phyloP scores from a whole-genome alignment of 2,888 invertebrate genomes.

The Rosalia funebris region DNA sequence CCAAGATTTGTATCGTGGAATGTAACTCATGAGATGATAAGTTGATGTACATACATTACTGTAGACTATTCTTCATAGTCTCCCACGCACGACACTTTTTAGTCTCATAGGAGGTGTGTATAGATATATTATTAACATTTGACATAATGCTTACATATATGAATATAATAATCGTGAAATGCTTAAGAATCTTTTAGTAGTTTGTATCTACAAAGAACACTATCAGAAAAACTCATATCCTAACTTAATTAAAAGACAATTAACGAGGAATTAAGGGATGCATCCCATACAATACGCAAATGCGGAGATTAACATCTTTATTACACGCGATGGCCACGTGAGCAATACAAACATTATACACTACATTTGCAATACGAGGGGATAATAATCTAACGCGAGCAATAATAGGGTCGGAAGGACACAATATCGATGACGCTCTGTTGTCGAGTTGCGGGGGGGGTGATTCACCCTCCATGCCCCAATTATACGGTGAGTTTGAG shows the following conservation, averaged over 20 bases:
- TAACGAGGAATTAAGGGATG: not conserved
- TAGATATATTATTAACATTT: no score
- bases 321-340: constrained; percentile 35
- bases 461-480: constrained; percentile 44
- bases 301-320: constrained; percentile 14
- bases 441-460: constrained; percentile 30
- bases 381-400: constrained; percentile 47
- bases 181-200: no score
- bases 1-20: not conserved
- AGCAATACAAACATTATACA: constrained; percentile 34
- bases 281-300: not conserved
- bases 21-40: no score
- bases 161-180: no score
- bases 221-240: no score
- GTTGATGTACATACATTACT: not conserved
- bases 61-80: not conserved
- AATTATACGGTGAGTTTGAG: constrained; percentile 44
- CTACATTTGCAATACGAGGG: constrained; percentile 47
- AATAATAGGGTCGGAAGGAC: constrained; percentile 29
- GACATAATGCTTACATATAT: no score
- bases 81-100: not conserved
- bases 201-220: no score
- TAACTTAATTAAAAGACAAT: no score
- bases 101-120: no score
- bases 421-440: constrained; percentile 36